A percentile compares a stretch with the other conserved stretches of the same genome.
Conservation (phyloP, 2,888 invertebrate species). For the Tuta absoluta region DNA sequence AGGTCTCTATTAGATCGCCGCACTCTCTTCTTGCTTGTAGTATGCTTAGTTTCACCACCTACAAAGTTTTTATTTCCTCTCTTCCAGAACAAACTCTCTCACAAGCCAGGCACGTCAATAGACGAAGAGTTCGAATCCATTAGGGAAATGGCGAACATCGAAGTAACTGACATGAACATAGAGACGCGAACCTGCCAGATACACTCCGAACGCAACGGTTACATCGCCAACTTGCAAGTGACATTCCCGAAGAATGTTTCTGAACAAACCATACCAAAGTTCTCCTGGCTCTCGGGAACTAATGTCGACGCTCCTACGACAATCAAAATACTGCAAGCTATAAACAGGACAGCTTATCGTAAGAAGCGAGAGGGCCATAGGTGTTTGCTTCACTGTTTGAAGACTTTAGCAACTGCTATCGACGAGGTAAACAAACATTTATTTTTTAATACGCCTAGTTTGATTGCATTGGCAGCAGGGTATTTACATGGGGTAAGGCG, state of each 20-base stretch:
- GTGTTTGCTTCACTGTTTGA: constrained; percentile 93
- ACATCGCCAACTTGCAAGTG: constrained; percentile 79
- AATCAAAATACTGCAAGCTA: constrained; percentile 88
- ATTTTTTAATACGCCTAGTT: neutral
- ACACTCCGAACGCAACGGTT: constrained; percentile 78
- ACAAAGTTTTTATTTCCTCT: neutral
- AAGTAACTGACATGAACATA: constrained; percentile 81
- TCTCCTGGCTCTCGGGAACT: constrained; percentile 77
- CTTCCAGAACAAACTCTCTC: constrained; percentile 63
- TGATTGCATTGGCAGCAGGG: neutral
- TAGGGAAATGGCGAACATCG: constrained; percentile 76
- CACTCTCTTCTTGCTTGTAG: too few relatives aligned
- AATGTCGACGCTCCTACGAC: constrained; percentile 86
- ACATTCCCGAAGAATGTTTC: constrained; percentile 80
- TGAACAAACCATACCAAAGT: constrained; percentile 74
- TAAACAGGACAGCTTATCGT: constrained; percentile 90
- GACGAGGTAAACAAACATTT: constrained; percentile 62
- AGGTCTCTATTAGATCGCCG: too few relatives aligned
- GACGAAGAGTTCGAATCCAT: constrained; percentile 79
- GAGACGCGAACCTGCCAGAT: constrained; percentile 82
- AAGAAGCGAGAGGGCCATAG: constrained; percentile 92
- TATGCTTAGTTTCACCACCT: too few relatives aligned
- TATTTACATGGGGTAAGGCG: too few relatives aligned
- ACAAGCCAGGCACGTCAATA: constrained; percentile 64
- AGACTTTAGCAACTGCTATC: constrained; percentile 72